Evolutionary conservation across 2,113 vertebrate genomes (phyloP).

Genomic region (Paratilapia polleni): DNA sequence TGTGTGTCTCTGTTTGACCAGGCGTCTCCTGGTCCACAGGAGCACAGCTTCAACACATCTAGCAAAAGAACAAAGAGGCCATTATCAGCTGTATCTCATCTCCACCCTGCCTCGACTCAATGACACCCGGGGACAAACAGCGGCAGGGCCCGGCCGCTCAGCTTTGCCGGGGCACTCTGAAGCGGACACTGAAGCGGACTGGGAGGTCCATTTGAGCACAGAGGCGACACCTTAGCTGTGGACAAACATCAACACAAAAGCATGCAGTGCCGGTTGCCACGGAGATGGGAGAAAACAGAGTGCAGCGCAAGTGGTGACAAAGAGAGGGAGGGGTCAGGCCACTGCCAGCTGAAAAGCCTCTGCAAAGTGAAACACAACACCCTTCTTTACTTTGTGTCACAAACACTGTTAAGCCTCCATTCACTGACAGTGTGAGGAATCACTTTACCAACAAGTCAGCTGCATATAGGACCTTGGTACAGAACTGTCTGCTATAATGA

Average conservation of each 20-base stretch:
- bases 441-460: constrained; percentile 18
- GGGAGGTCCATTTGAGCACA: constrained; percentile 77
- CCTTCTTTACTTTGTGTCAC: constrained; percentile 43
- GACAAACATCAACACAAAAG: constrained; percentile 79
- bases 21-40: constrained; percentile 78
- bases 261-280: constrained; percentile 66
- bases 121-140: constrained; percentile 70
- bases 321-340: constrained; percentile 70
- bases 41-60: constrained; percentile 65
- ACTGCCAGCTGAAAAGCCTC: constrained; percentile 66
- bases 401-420: constrained; percentile 50
- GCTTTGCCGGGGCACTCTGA: constrained; percentile 48
- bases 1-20: constrained; percentile 81
- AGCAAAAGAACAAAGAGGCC: constrained; percentile 75
- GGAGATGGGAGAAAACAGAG: constrained; percentile 70
- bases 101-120: constrained; percentile 57
- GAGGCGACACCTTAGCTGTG: constrained; percentile 76
- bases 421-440: constrained; percentile 26
- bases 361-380: constrained; percentile 47
- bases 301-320: constrained; percentile 67
- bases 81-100: constrained; percentile 77
- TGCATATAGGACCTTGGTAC: neutral
- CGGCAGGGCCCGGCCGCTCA: constrained; percentile 52
- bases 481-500: neutral
- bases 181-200: constrained; percentile 67